These are phyloP conservation scores for Falco peregrinus DNA, from an alignment of 2,797 vertebrate genomes.

Conservation along the genomic window DNA sequence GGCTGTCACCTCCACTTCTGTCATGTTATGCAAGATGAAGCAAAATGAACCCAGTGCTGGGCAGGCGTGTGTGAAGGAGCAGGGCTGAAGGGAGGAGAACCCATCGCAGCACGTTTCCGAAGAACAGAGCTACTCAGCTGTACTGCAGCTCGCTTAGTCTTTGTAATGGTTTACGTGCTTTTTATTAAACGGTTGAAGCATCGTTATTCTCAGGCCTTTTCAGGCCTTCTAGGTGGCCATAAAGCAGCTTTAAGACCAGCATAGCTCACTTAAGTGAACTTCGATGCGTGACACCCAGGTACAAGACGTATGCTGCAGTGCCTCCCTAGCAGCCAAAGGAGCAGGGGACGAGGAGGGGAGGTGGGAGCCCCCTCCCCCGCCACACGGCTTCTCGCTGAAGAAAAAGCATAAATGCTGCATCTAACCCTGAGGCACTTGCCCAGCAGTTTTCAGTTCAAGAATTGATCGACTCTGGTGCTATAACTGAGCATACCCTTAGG, in stretches of 20 bases:
- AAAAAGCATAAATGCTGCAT: not conserved
- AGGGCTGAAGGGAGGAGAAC: not conserved
- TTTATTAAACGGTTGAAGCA: not conserved
- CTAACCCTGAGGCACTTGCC: not conserved
- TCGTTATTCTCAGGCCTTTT: not conserved
- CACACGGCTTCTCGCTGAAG: not conserved
- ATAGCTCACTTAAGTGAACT: not conserved
- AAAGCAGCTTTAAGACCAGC: not conserved
- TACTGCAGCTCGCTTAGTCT: not conserved
- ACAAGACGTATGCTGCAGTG: not conserved
- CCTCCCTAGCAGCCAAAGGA: not conserved
- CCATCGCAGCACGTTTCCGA: not conserved
- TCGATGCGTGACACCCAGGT: not conserved
- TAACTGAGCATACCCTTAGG: not conserved
- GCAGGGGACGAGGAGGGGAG: not conserved
- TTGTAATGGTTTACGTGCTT: not conserved
- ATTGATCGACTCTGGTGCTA: not conserved
- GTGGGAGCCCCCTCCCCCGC: not conserved
- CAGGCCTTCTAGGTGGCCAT: not conserved
- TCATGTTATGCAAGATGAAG: not conserved
- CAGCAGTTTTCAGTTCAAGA: not conserved
- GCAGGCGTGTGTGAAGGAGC: not conserved
- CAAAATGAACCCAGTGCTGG: not conserved
- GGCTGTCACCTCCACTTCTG: conserved; percentile 2
- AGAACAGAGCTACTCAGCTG: not conserved